phyloP scores from a whole-genome alignment of 2,888 invertebrate species.

The Stictocephala bisonia region DNA sequence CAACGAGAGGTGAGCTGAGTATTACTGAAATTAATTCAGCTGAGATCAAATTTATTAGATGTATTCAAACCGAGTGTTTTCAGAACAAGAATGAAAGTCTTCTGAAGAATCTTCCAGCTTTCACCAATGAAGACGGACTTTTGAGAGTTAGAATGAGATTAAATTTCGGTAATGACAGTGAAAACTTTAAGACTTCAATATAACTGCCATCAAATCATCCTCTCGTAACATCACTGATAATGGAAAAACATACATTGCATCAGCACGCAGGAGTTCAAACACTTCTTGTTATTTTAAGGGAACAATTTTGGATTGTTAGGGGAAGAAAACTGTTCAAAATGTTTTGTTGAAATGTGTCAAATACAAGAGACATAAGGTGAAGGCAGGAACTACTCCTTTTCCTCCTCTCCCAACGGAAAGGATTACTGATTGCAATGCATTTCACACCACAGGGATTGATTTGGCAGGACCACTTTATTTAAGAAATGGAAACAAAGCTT shows the following conservation, averaged over 20 bases:
- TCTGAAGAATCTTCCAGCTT: neutral
- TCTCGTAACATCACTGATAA: constrained; percentile 10
- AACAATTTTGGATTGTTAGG: constrained; percentile 51
- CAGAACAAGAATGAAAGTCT: too few species aligned
- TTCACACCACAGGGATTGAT: constrained; percentile 62
- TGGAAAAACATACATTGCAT: neutral
- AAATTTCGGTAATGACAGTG: neutral
- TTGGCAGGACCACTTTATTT: constrained; percentile 54
- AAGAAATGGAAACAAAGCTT: constrained; percentile 56
- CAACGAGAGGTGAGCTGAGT: too few species aligned
- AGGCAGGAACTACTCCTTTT: constrained; percentile 51
- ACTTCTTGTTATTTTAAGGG: constrained; percentile 37
- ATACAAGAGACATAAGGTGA: constrained; percentile 54
- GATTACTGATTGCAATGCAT: constrained; percentile 56
- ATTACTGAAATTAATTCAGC: too few species aligned
- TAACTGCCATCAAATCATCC: constrained; percentile 22
- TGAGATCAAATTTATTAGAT: too few species aligned
- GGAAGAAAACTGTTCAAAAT: constrained; percentile 27
- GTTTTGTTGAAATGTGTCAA: constrained; percentile 44
- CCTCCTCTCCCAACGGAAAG: constrained; percentile 60
- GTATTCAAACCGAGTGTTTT: too few species aligned
- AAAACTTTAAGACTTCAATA: constrained; percentile 31
- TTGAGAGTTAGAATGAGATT: constrained; percentile 32
- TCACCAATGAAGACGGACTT: constrained; percentile 1
- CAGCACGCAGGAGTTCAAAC: constrained; percentile 41